phyloP scores from a whole-genome alignment of 1,140 invertebrate genomes.

The Dreissena rostriformis region DNA sequence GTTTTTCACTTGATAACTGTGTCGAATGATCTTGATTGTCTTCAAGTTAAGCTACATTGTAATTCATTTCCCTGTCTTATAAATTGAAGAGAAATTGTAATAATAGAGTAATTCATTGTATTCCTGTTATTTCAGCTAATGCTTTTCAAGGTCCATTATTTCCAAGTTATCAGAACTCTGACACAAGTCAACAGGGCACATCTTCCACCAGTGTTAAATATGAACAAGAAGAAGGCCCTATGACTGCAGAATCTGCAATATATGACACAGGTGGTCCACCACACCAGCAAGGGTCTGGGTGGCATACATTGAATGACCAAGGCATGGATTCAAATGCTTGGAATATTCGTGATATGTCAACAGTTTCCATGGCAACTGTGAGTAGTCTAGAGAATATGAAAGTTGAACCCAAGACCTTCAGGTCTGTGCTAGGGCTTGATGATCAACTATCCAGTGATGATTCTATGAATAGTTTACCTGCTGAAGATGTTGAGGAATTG shows the following conservation, averaged over 20 bases:
- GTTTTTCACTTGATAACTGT: too few species aligned
- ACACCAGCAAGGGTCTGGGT: background rate
- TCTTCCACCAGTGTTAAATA: too few species aligned
- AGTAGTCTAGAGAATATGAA: background rate
- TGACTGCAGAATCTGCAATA: background rate
- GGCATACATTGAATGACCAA: background rate
- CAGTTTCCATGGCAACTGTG: background rate
- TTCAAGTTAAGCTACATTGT: too few species aligned
- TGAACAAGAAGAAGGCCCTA: background rate
- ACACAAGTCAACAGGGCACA: too few species aligned
- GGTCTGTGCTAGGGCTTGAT: constrained; percentile 45
- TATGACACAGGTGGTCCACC: too few species aligned
- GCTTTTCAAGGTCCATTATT: too few species aligned
- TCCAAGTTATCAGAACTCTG: too few species aligned
- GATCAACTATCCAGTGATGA: constrained; percentile 25
- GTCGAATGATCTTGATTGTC: too few species aligned
- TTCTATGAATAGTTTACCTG: background rate
- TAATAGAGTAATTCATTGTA: too few species aligned
- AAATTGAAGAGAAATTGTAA: too few species aligned
- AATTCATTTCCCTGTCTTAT: too few species aligned
- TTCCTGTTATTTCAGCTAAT: too few species aligned
- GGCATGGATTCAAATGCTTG: background rate
- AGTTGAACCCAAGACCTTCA: constrained; percentile 35
- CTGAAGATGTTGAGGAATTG: background rate
- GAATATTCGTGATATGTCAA: background rate